Conservation (phyloP, 2,113 vertebrate species). For the Etheostoma spectabile region DNA sequence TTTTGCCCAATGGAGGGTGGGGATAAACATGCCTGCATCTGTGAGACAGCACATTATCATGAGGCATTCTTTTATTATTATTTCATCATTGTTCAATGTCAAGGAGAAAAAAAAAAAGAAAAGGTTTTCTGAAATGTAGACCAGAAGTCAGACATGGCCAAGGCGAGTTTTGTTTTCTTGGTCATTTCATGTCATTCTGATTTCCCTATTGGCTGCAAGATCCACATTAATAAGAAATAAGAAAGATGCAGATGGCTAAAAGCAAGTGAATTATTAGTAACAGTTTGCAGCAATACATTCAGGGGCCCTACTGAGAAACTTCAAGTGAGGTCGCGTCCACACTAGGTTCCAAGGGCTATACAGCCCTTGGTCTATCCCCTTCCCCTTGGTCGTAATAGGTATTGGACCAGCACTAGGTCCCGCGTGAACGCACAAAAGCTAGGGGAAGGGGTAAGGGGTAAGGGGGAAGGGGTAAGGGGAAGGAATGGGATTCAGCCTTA, state of each 20-base stretch:
- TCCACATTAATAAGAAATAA: background rate
- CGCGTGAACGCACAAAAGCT: too few relatives aligned
- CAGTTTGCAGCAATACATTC: background rate
- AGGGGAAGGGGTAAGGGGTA: too few relatives aligned
- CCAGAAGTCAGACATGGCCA: too few relatives aligned
- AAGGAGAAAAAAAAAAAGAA: background rate
- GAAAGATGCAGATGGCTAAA: background rate
- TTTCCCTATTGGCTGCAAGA: background rate
- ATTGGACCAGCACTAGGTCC: too few relatives aligned
- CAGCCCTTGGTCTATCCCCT: too few relatives aligned
- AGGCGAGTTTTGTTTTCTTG: background rate
- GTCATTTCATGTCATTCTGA: background rate
- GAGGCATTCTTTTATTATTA: background rate
- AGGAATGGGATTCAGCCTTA: too few relatives aligned
- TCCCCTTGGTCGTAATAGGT: too few relatives aligned
- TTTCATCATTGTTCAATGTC: background rate
- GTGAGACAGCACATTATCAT: background rate
- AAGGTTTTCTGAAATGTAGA: background rate
- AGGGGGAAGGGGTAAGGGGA: too few relatives aligned
- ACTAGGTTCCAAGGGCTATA: too few relatives aligned
- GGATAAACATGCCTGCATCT: slow-evolving; percentile 1
- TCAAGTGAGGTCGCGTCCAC: too few relatives aligned
- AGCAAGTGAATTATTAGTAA: background rate
- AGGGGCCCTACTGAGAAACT: background rate
- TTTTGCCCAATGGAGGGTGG: slow-evolving; percentile 17